A percentile compares a stretch with the other conserved stretches of the same genome.
These are phyloP conservation scores for Etia nguti DNA, from an alignment of 2,113 vertebrate genomes.

Conservation along the genomic window DNA sequence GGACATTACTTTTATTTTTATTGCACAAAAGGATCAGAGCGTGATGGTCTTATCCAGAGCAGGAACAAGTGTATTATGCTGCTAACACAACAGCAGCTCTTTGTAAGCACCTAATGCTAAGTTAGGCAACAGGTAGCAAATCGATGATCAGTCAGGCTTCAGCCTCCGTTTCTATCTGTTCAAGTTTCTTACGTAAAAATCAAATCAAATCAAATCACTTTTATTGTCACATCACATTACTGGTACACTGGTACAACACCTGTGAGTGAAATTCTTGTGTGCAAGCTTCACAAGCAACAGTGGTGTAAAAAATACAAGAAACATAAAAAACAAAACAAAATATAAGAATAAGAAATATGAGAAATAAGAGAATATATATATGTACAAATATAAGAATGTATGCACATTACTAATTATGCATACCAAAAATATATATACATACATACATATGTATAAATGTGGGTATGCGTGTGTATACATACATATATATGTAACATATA, in stretches of 20 bases:
- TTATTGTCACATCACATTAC: neutral
- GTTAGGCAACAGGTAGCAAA: neutral
- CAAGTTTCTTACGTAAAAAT: neutral
- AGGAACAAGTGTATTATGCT: neutral
- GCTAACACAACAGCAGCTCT: neutral
- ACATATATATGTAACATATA: too few relatives aligned
- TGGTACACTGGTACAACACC: neutral
- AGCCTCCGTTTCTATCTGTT: neutral
- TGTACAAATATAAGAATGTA: too few relatives aligned
- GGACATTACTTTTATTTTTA: neutral
- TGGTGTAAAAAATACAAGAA: too few relatives aligned
- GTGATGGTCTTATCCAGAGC: neutral
- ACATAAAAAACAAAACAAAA: too few relatives aligned
- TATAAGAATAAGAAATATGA: neutral
- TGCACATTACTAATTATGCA: too few relatives aligned
- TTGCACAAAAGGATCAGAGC: neutral
- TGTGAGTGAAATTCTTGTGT: neutral
- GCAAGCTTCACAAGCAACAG: neutral
- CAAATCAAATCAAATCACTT: neutral
- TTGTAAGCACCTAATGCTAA: neutral
- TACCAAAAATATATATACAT: too few relatives aligned
- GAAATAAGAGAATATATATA: neutral
- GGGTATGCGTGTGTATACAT: too few relatives aligned
- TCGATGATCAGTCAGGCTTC: neutral
- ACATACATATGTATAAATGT: too few relatives aligned